Evolutionary conservation across 2,797 vertebrate species (phyloP), one percentile per base, ranked within the genome.

Genomic region (Tadarida brasiliensis): DNA sequence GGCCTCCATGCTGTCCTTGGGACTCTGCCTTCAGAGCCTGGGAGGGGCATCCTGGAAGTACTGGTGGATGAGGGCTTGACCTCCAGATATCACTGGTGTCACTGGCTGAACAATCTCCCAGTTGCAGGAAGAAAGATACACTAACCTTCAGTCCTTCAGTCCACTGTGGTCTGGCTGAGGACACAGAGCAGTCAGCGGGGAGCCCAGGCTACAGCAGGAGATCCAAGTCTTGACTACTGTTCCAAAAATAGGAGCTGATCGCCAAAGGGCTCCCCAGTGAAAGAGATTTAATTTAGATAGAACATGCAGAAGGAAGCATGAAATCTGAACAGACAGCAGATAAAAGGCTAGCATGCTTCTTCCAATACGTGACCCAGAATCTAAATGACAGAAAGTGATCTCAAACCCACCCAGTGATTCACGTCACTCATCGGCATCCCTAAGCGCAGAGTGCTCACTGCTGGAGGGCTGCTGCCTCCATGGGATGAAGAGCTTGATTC

Each of bases 211-310:
- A 15, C 15, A 68, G 67, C 19, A 35, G 71, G 35, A 73, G 35
- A 84, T 67, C 51, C n/a, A 47, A 91, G 85, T 70, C 80, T 92
- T 76, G 77, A 93, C 49, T 19, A 47, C 71, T 78, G 17, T 93
- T 95, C 85, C 76, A 92, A 96, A 97, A 95, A 94, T 92, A 97
- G 61, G 28, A 67, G 33, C 54, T 26, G 44, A 82, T 87, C 71
- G 92, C 90, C 94, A 92, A 56, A 91, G 70, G 85, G 74, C 84
- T 97, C n/a, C 85, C 81, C 17, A 89, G 73, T 24, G 44, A 88
- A 84, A 68, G 6, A 97, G 93, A 97, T 95, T 94, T 96, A 91
- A 96, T 97, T 96, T 96, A 96, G 97, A 96, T 89, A 88, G 63
- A 80, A 26, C 4, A 16, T 20, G 22, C 59, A 81, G 85, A 77